These are phyloP conservation scores for Apoda limacodes DNA, from an alignment of 2,888 invertebrate genomes.

Conservation along the genomic window DNA sequence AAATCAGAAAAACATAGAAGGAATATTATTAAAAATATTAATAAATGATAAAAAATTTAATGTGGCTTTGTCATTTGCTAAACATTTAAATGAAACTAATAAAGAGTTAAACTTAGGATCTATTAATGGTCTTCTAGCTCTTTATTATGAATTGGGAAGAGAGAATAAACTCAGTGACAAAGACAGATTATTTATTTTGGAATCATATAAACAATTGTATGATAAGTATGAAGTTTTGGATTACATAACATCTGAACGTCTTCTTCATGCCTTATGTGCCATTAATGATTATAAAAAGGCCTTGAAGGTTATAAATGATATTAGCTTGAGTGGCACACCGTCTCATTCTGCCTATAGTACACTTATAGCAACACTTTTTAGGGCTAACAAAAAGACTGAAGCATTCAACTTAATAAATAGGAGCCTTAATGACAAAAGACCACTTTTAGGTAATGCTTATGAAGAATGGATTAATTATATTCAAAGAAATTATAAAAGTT, in stretches of 20 bases:
- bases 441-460: slow-evolving; percentile 58
- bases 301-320: slow-evolving; percentile 69
- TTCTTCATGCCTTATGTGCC: slow-evolving; percentile 72
- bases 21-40: slow-evolving; percentile 68
- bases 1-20: slow-evolving; percentile 69
- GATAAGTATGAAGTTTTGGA: slow-evolving; percentile 71
- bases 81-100: slow-evolving; percentile 58
- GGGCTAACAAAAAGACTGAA: slow-evolving; percentile 61
- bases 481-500: slow-evolving; percentile 41
- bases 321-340: slow-evolving; percentile 58
- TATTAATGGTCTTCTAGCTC: slow-evolving; percentile 65
- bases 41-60: slow-evolving; percentile 43
- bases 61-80: slow-evolving; percentile 68
- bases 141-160: slow-evolving; percentile 54
- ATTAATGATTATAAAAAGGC: slow-evolving; percentile 75
- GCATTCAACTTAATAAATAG: slow-evolving; percentile 73
- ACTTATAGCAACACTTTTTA: slow-evolving; percentile 71
- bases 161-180: slow-evolving; percentile 35
- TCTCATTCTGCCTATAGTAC: slow-evolving; percentile 58
- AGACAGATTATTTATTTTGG: slow-evolving; percentile 67
- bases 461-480: slow-evolving; percentile 64
- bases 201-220: slow-evolving; percentile 55
- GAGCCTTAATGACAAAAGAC: slow-evolving; percentile 51
- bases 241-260: slow-evolving; percentile 66
- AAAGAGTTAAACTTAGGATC: slow-evolving; percentile 67